Evolutionary conservation across 2,888 invertebrate species (phyloP), one percentile per base, ranked within the genome.

Genomic region (Melieria picta): DNA sequence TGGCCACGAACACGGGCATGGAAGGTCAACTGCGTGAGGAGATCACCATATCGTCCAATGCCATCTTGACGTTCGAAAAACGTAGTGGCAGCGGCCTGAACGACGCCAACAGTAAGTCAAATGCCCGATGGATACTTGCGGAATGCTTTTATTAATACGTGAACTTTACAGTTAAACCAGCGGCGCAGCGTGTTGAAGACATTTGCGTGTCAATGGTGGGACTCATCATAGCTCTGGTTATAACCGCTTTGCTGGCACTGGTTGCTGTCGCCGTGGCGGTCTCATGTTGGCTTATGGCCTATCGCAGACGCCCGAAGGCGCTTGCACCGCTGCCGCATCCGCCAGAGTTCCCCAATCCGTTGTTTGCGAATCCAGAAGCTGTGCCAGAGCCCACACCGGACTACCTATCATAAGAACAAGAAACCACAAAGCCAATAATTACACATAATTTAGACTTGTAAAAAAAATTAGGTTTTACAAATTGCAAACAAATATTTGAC

Each of bases 251-350:
- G 75, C 88, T 97, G 83, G 96, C 97, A 72, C 89, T 97, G 76
- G 96, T 97, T 73, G 96, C 97, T 72, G 96, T 97, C 71, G 97
- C 97, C 46, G 94, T 97, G 65, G 96, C 96, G 71, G 96, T 97
- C 72, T 96, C 96, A 75, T 97, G 97, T 88, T 97, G 97, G 97
- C 90, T 97, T 77, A 94, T 97, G 91, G 97, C 97, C 80, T 96
- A 96, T 89, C 89, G 96, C 78, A 91, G 96, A 80, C 91, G 94
- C 83, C 94, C 96, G 67, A 95, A 95, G 82, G 91, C 94, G 66
- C 91, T 94, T 76, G 96, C 96, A 56, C 97, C 97, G 62, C 89
- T 97, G 81, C 96, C 97, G 78, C 97, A 97, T 89, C 97, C 97
- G 79, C 94, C 96, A 77, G 96, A 97, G 88, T 96, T 97, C 89